Evolutionary conservation across 2,113 vertebrate species (phyloP), one percentile per base, ranked within the genome.

Genomic region (Setophaga coronata): DNA sequence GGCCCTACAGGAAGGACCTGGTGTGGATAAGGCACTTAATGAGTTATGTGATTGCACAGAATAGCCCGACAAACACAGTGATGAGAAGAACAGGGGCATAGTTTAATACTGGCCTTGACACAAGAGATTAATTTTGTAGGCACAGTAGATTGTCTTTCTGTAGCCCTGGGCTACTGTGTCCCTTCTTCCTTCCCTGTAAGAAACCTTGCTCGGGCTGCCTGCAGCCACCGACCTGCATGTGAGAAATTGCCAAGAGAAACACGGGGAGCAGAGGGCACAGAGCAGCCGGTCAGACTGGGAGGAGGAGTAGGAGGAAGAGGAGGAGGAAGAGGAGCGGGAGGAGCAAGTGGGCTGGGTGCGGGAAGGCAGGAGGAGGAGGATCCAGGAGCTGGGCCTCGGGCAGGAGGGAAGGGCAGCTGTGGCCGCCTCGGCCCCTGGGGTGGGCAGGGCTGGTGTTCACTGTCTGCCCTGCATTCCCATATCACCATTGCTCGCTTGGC

Each of bases 241-340:
- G 2, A 93, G 67, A 93, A 54, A 77, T 34, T 65, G 62, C 67
- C 87, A 56, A 72, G 87, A 53, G 58, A 42, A 80, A 54, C 7
- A 29, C 0, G 0, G 53, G 76, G 16, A 67, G 29, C 3, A 2
- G 56, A 78, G 56, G 51, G 40, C 73, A 70, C 0, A 0, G 78
- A 83, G 65, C 24, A 53, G 34, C 34, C 0, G 0, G 25, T 38
- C 2, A 11, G 23, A 43, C 28, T 56, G 72, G 28, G 16, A 53
- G 18, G 14, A 65, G 40, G 5, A 62, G 23, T 7, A 71, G 7
- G 8, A 65, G 15, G 24, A 67, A 2, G 24, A 54, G 9, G 6
- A 61, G 28, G 40, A 65, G 11, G 20, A 66, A 7, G 28, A 54
- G 17, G 48, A 76, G 43, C 0, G 0, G 29, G 15, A 14, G 0